These are phyloP conservation scores for Archaeoteleia sp. DNA, from an alignment of 2,888 invertebrate species.

Conservation along the genomic window DNA sequence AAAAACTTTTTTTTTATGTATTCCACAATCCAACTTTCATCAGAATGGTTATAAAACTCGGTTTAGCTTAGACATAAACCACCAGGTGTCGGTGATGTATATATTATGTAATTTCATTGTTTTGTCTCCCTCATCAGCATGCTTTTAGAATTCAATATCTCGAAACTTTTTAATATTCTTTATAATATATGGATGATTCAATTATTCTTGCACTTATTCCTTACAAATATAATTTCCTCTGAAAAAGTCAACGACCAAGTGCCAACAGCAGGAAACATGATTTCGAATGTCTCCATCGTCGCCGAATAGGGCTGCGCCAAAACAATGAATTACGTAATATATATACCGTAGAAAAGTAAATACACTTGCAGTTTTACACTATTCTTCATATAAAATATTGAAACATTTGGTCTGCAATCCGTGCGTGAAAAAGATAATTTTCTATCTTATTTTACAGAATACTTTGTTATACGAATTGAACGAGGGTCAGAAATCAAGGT, in stretches of 20 bases:
- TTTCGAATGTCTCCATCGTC: too few relatives aligned
- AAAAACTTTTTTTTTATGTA: background rate
- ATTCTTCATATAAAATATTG: slow-evolving; percentile 11
- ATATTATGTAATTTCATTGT: slow-evolving; percentile 67
- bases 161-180: slow-evolving; percentile 12
- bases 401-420: slow-evolving; percentile 43
- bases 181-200: slow-evolving; percentile 21
- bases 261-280: too few relatives aligned
- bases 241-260: too few relatives aligned
- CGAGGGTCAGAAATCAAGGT: too few relatives aligned
- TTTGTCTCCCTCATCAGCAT: slow-evolving; percentile 61
- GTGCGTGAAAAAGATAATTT: slow-evolving; percentile 31
- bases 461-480: too few relatives aligned
- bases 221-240: too few relatives aligned
- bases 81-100: slow-evolving; percentile 59
- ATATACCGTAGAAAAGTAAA: slow-evolving; percentile 44
- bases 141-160: slow-evolving; percentile 52
- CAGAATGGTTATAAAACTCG: slow-evolving; percentile 21
- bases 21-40: slow-evolving; percentile 16
- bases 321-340: slow-evolving; percentile 67
- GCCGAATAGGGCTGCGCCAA: too few relatives aligned
- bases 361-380: slow-evolving; percentile 41
- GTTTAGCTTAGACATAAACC: slow-evolving; percentile 54
- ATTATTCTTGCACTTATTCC: too few relatives aligned
- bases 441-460: too few relatives aligned